These are phyloP conservation scores for Meleagris gallopavo DNA, from an alignment of 2,113 vertebrate genomes.

Conservation along the genomic window DNA sequence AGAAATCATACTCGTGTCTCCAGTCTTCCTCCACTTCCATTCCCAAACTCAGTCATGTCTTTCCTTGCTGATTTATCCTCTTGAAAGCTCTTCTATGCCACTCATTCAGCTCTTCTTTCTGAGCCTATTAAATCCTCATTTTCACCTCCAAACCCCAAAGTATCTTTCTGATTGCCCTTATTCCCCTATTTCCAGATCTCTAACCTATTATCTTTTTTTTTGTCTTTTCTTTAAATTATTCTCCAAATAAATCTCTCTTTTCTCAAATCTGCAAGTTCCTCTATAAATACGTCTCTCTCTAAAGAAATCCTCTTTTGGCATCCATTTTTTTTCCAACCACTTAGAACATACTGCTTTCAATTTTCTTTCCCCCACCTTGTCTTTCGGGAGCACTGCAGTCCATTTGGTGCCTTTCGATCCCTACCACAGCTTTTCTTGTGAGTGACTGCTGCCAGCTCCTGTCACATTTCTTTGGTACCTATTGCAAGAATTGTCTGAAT, in stretches of 20 bases:
- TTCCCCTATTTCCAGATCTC: not conserved
- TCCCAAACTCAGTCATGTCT: not conserved
- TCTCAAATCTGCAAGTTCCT: not conserved
- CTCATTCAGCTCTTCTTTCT: not conserved
- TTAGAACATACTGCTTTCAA: not conserved
- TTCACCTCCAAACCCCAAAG: not conserved
- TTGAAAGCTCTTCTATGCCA: not conserved
- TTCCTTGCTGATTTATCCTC: not conserved
- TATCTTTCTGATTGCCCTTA: not conserved
- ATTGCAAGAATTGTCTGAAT: not conserved
- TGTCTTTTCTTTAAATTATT: not conserved
- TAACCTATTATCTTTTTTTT: not conserved
- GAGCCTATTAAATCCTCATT: not conserved
- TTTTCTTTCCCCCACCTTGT: not conserved
- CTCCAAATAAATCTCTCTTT: not conserved
- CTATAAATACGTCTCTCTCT: not conserved
- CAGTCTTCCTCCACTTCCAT: not conserved
- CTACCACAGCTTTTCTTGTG: not conserved
- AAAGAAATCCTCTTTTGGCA: not conserved
- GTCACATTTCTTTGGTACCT: rapidly evolving
- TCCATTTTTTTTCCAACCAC: not conserved
- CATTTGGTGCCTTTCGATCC: not conserved
- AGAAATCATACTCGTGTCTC: not conserved
- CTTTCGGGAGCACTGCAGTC: not conserved
- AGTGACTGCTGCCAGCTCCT: not conserved